Conservation (phyloP, 2,888 invertebrate genomes). For the Plebejus argus region DNA sequence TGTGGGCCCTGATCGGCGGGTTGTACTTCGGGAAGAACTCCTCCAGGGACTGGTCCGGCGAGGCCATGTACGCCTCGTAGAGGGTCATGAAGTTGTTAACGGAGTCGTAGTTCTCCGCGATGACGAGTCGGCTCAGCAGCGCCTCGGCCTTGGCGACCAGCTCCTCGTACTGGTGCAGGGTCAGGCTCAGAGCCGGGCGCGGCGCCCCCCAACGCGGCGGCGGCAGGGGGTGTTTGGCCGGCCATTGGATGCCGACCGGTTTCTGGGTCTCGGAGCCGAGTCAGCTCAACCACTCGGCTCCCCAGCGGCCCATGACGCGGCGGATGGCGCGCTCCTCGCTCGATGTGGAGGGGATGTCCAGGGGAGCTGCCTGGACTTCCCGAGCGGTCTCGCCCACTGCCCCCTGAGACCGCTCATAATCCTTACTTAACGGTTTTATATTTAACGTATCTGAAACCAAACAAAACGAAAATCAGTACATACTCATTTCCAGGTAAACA, state of each 20-base stretch:
- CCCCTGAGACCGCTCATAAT: conserved; percentile 71
- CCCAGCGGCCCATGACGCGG: conserved; percentile 91
- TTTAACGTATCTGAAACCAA: conserved; percentile 72
- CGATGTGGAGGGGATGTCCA: conserved; percentile 62
- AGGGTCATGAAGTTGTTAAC: conserved; percentile 90
- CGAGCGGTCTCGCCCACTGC: conserved; percentile 68
- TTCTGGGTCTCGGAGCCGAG: conserved; percentile 83
- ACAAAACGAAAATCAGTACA: not conserved
- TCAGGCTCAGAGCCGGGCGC: conserved; percentile 85
- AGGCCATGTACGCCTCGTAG: conserved; percentile 84
- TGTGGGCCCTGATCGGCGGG: conserved; percentile 90
- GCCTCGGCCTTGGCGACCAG: conserved; percentile 91
- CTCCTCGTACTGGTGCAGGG: conserved; percentile 89
- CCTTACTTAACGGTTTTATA: conserved; percentile 80
- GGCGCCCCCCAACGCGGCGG: conserved; percentile 73
- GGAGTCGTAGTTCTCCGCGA: conserved; percentile 94
- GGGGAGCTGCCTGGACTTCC: conserved; percentile 58
- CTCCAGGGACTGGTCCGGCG: conserved; percentile 84
- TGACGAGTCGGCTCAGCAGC: conserved; percentile 90
- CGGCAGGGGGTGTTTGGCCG: conserved; percentile 74
- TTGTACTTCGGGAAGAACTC: conserved; percentile 91
- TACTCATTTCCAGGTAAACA: not conserved
- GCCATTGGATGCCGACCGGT: conserved; percentile 63
- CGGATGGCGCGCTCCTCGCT: conserved; percentile 73
- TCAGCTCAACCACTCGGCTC: conserved; percentile 98